phyloP scores from a whole-genome alignment of 2,113 vertebrate species.

The Formicarius rufipectus region DNA sequence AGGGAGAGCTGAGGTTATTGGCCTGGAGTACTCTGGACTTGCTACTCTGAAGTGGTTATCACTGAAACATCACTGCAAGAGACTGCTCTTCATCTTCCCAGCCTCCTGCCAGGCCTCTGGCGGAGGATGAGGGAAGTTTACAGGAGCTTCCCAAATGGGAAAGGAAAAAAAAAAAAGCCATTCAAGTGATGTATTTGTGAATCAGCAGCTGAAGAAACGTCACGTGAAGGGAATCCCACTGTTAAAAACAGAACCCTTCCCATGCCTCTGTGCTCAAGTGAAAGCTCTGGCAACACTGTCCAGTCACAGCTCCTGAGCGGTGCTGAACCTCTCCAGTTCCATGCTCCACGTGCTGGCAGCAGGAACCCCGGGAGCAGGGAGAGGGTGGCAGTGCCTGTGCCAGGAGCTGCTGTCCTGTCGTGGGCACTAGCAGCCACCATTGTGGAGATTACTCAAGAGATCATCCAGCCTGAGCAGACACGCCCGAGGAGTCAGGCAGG shows the following conservation, averaged over 20 bases:
- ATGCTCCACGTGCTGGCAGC: rapidly evolving
- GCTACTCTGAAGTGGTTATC: neutral
- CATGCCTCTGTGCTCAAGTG: neutral
- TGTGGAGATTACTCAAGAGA: rapidly evolving
- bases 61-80: neutral
- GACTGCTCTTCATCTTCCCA: neutral
- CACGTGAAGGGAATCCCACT: neutral
- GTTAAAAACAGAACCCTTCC: neutral
- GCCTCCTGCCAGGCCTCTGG: neutral
- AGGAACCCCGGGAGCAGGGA: rapidly evolving
- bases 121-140: neutral
- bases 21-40: neutral
- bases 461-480: neutral
- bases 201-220: neutral
- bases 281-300: rapidly evolving
- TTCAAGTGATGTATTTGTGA: neutral
- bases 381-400: rapidly evolving
- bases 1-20: neutral
- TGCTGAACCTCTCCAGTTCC: neutral
- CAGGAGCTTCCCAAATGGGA: neutral
- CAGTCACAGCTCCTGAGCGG: neutral
- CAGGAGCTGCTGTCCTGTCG: too few relatives aligned
- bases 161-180: neutral
- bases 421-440: too few relatives aligned
- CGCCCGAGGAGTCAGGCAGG: neutral